Evolutionary conservation across 2,888 invertebrate species (phyloP).

Genomic region (Helicoverpa assulta): DNA sequence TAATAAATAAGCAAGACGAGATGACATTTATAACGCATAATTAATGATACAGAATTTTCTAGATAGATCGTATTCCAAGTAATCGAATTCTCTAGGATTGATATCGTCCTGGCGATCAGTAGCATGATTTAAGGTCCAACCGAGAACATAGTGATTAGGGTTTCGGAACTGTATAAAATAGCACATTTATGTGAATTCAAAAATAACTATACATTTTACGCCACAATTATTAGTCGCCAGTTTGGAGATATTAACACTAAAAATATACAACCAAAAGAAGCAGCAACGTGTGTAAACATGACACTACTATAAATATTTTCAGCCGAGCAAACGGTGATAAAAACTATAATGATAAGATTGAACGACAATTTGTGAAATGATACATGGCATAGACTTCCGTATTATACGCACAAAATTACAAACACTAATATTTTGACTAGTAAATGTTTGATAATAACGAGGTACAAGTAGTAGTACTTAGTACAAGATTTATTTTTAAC

Average conservation of each 20-base stretch:
- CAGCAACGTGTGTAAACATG: slow-evolving; percentile 23
- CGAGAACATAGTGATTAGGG: no score
- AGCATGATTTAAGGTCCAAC: neutral
- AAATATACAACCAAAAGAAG: no score
- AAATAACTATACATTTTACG: no score
- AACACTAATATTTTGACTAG: neutral
- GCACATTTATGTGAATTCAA: no score
- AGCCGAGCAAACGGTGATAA: slow-evolving; percentile 16
- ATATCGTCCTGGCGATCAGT: neutral
- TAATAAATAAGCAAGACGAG: neutral
- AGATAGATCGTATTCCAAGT: neutral
- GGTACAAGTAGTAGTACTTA: no score
- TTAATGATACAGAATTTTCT: neutral
- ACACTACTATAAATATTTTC: slow-evolving; percentile 31
- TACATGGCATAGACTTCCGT: neutral
- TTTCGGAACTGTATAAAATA: no score
- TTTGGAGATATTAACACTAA: neutral
- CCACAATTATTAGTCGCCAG: neutral
- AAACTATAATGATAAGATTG: neutral
- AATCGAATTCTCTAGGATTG: neutral
- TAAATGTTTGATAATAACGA: neutral
- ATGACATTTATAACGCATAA: neutral
- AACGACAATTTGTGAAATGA: neutral
- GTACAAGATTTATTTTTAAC: neutral
- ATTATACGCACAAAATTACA: slow-evolving; percentile 4